These are phyloP conservation scores for Desmophyllum pertusum DNA, from an alignment of 92 coral and sea anemone species.

Conservation along the genomic window DNA sequence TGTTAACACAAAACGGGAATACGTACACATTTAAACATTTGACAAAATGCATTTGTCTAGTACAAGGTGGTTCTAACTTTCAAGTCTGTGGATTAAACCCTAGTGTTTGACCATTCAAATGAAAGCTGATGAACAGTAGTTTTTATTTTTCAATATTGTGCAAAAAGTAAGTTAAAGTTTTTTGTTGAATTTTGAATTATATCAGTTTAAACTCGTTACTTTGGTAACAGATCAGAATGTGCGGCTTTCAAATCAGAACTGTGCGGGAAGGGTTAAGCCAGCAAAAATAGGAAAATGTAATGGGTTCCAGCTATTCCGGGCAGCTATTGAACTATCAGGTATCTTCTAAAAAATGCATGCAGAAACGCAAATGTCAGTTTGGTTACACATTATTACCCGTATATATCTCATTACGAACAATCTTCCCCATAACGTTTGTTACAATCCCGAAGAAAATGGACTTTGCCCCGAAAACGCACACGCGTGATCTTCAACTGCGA, in stretches of 20 bases:
- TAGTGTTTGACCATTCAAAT: background rate
- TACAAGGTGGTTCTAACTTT: background rate
- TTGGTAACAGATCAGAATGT: background rate
- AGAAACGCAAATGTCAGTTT: background rate
- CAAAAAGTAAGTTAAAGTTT: no score
- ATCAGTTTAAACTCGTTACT: background rate
- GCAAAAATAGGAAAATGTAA: background rate
- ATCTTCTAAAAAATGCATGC: background rate
- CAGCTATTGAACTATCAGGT: background rate
- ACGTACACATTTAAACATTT: background rate
- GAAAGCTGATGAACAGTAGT: background rate
- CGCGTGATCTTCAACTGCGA: background rate
- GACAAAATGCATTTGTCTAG: background rate
- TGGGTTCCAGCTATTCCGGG: no score
- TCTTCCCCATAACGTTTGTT: background rate
- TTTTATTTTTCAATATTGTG: no score
- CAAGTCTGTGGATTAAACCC: no score
- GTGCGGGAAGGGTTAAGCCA: background rate
- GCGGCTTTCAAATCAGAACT: background rate
- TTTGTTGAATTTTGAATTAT: background rate
- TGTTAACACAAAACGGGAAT: background rate
- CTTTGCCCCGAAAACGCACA: background rate
- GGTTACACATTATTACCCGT: background rate
- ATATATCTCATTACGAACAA: background rate
- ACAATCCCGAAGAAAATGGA: slow-evolving; percentile 2